Evolutionary conservation across 2,888 invertebrate genomes (phyloP), one percentile per base, ranked within the genome.

Genomic region (Neoscelio sp.): DNA sequence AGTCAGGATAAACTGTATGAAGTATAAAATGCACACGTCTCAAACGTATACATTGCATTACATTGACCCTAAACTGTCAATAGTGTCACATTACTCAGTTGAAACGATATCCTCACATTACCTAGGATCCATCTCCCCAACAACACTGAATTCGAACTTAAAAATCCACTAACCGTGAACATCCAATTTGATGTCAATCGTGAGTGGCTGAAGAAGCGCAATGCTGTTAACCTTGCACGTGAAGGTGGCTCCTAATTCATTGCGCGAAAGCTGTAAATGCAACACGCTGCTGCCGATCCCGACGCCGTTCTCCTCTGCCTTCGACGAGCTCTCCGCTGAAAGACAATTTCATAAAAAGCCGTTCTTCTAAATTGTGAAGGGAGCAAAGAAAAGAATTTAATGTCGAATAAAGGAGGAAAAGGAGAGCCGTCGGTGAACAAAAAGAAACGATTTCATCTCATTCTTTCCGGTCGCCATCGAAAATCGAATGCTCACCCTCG

Each of bases 201-300:
- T 91, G 68, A 94, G 92, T 2, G 94, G 93, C 42, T 92, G 91
- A 20, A 92, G 92, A 13, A 96, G 89, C 0, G 95, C 95, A 0
- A 93, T 93, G 44, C 95, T 96, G 68, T 93, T 93, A 44, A 95
- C 95, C 82, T 92, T 93, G 87, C 96, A 96, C 83, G 93, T 93
- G 85, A 95, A 94, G 82, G 93, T 93, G 0, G 95, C 94, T 1
- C 93, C 93, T 68, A 96, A 91, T 91, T 96, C 96, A 28, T 93
- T 94, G 15, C 96, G 92, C 0, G 94, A 93, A 80, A 96, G 92
- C 3, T 93, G 93, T 81, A 96, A 90, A 26, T 93, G 92, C 84
- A 95, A 89, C 83, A 92, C 92, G 80, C 94, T 93, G 70, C 92
- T 92, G 60, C 94, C 94, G n/a, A 92, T 93, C 60, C 94, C 94